Conservation (phyloP, 1,140 invertebrate genomes). For the Aphidius gifuensis region DNA sequence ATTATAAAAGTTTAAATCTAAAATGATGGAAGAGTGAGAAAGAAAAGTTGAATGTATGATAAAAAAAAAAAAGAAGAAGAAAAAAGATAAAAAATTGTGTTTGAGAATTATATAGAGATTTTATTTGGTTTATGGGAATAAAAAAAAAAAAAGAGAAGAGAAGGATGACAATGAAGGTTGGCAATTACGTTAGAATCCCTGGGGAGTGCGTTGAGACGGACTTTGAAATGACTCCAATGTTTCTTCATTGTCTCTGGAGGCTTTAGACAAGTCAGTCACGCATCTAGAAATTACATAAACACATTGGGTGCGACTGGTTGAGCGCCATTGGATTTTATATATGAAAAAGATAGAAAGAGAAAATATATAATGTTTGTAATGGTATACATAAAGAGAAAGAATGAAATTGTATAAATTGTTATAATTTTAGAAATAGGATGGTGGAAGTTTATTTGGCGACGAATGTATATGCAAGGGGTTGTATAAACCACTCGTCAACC, state of each 20-base stretch:
- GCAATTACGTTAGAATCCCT: conserved; percentile 6
- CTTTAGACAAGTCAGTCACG: background rate
- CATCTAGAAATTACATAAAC: conserved; percentile 9
- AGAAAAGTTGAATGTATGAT: too few species aligned
- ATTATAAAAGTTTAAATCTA: too few species aligned
- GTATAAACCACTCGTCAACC: conserved; percentile 37
- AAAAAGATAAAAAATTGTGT: too few species aligned
- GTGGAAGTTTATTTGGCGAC: conserved; percentile 29
- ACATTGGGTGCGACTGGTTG: background rate
- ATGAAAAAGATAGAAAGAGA: too few species aligned
- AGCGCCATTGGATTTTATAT: too few species aligned
- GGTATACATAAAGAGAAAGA: background rate
- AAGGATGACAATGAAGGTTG: background rate
- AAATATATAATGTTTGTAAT: too few species aligned
- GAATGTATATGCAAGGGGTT: conserved; percentile 31
- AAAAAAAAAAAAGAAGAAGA: too few species aligned
- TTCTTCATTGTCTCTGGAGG: conserved; percentile 1
- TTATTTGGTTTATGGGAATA: background rate
- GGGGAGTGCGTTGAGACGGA: background rate
- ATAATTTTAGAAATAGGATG: too few species aligned
- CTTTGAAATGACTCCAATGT: background rate
- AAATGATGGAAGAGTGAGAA: too few species aligned
- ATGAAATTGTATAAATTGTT: background rate
- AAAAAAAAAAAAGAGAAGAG: background rate
- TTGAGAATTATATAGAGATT: background rate